Conservation (phyloP, 2,888 invertebrate genomes). For the Heliconius charithonia region DNA sequence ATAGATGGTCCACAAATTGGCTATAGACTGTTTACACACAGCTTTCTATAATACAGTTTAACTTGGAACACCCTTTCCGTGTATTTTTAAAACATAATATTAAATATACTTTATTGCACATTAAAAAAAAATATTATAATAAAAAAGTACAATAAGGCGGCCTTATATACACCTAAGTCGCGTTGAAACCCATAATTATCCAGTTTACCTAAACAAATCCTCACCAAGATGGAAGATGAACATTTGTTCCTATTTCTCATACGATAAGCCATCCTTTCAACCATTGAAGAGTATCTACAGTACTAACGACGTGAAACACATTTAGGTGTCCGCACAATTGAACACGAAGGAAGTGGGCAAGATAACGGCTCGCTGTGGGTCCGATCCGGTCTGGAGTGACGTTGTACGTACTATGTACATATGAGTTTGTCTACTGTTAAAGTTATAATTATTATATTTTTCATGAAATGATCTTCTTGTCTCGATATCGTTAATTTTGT, state of each 20-base stretch:
- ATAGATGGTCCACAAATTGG: background rate
- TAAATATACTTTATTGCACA: too few relatives aligned
- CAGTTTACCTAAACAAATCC: background rate
- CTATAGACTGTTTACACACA: too few relatives aligned
- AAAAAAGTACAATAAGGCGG: too few relatives aligned
- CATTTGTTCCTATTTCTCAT: background rate
- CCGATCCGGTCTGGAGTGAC: conserved; percentile 38
- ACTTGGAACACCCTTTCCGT: background rate
- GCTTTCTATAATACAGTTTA: background rate
- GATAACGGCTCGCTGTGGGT: conserved; percentile 52
- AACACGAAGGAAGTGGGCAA: conserved; percentile 59
- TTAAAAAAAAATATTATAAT: too few relatives aligned
- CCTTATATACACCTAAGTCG: background rate
- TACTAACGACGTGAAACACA: conserved; percentile 40
- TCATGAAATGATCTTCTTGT: background rate
- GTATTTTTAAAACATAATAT: too few relatives aligned
- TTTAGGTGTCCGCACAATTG: conserved; percentile 54
- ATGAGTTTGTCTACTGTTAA: background rate
- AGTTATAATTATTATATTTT: background rate
- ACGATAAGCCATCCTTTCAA: conserved; percentile 18
- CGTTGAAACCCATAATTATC: background rate
- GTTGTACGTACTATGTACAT: background rate
- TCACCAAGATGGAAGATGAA: background rate
- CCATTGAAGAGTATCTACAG: conserved; percentile 9
- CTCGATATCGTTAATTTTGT: too few relatives aligned